These are phyloP conservation scores for Scrobipalpa costella DNA, from an alignment of 2,888 invertebrate genomes.

Conservation along the genomic window DNA sequence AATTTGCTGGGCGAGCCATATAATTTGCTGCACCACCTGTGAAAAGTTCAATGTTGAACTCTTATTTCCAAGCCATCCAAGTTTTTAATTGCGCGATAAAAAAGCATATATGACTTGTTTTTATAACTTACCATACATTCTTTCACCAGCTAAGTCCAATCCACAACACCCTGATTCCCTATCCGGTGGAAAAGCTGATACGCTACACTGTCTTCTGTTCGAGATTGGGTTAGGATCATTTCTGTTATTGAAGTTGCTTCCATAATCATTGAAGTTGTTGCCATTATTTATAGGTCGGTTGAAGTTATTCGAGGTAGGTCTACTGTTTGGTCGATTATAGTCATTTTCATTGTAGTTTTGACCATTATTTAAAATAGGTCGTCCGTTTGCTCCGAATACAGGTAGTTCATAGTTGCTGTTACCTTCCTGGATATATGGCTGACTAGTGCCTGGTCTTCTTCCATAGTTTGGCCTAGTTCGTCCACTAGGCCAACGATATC, in stretches of 20 bases:
- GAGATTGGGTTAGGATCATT: constrained; percentile 3
- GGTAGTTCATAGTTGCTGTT: neutral
- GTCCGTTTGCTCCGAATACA: constrained; percentile 3
- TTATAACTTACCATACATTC: constrained; percentile 15
- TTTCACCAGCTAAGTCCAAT: constrained; percentile 11
- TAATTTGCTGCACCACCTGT: constrained; percentile 4
- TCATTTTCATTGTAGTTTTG: neutral
- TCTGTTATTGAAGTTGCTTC: neutral
- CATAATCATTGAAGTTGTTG: neutral
- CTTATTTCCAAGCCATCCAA: neutral
- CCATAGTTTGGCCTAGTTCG: neutral
- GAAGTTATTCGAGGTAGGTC: constrained; percentile 1
- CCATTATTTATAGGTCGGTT: constrained; percentile 1
- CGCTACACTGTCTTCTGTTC: constrained; percentile 7
- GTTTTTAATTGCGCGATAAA: too few relatives aligned
- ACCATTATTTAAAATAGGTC: constrained; percentile 7
- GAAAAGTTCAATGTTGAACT: neutral
- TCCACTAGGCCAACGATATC: neutral
- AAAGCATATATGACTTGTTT: neutral
- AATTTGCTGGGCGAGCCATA: constrained; percentile 4
- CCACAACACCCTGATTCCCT: constrained; percentile 22
- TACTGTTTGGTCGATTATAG: neutral
- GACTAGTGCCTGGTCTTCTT: neutral
- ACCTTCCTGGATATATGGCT: constrained; percentile 3
- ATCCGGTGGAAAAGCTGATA: constrained; percentile 1